Conservation (phyloP, 2,797 vertebrate genomes). For the Vespertilio murinus region DNA sequence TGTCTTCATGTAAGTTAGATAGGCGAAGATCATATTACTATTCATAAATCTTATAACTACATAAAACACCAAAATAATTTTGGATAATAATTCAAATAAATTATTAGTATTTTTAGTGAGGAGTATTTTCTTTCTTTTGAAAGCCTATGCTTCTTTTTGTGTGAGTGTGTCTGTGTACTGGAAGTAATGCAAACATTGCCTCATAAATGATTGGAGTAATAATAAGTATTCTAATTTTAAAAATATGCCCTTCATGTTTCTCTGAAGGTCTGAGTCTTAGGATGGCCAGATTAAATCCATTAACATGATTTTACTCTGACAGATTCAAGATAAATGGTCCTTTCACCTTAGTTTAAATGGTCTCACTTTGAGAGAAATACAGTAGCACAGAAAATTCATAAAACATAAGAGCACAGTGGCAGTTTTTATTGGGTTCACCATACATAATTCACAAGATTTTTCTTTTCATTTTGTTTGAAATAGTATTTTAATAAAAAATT, state of each 20-base stretch:
- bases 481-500: conserved; percentile 36
- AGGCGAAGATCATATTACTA: conserved; percentile 11
- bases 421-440: background rate
- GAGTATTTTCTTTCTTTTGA: background rate
- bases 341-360: conserved; percentile 15
- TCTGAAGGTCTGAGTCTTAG: conserved; percentile 20
- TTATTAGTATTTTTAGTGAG: background rate
- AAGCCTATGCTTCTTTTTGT: background rate
- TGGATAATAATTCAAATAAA: conserved; percentile 14
- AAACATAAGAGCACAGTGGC: background rate
- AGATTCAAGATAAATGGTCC: conserved; percentile 19
- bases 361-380: conserved; percentile 32
- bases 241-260: conserved; percentile 37
- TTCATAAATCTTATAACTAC: background rate
- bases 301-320: conserved; percentile 30
- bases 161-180: background rate
- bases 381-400: conserved; percentile 15
- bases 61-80: conserved; percentile 33
- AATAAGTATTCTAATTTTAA: conserved; percentile 43
- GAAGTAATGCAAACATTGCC: background rate
- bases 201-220: conserved; percentile 14
- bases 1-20: background rate
- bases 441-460: background rate
- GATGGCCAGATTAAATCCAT: conserved; percentile 19
- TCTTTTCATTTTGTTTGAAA: conserved; percentile 32